Evolutionary conservation across 2,113 vertebrate genomes (phyloP).

Genomic region (Bufo bufo): DNA sequence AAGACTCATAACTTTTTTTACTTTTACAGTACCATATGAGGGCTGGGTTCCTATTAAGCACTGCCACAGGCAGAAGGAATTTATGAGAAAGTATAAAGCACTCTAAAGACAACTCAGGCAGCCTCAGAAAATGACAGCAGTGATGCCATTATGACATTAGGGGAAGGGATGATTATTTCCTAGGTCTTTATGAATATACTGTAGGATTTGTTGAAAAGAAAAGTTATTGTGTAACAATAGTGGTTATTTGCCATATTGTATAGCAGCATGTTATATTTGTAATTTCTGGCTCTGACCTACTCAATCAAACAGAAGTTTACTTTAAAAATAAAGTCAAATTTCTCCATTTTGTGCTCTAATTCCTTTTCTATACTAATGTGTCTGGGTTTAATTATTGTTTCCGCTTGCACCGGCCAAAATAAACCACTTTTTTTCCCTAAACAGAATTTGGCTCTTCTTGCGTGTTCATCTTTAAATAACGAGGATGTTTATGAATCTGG

Average conservation of each 20-base stretch:
- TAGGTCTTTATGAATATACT: too few species aligned
- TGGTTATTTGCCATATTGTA: not conserved
- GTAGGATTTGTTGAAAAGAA: too few species aligned
- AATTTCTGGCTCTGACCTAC: not conserved
- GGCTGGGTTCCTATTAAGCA: too few species aligned
- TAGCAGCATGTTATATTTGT: not conserved
- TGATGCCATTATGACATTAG: too few species aligned
- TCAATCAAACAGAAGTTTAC: slow-evolving; percentile 12
- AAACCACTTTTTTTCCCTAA: slow-evolving; percentile 45
- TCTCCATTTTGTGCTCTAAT: slow-evolving; percentile 44
- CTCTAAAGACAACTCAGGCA: too few species aligned
- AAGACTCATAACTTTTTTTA: too few species aligned
- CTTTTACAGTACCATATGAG: too few species aligned
- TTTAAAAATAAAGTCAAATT: slow-evolving; percentile 22
- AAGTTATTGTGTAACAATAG: not conserved
- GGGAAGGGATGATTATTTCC: too few species aligned
- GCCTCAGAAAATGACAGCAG: too few species aligned
- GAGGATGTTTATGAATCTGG: slow-evolving; percentile 47
- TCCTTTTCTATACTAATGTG: slow-evolving; percentile 1
- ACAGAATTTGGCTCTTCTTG: slow-evolving; percentile 53
- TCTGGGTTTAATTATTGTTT: slow-evolving; percentile 57
- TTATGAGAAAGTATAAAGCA: too few species aligned
- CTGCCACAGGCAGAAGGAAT: too few species aligned
- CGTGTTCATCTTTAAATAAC: slow-evolving; percentile 47
- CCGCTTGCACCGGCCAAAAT: slow-evolving; percentile 40